Evolutionary conservation across 2,888 invertebrate species (phyloP), one percentile per base, ranked within the genome.

Genomic region (Cryptus viduatorius): DNA sequence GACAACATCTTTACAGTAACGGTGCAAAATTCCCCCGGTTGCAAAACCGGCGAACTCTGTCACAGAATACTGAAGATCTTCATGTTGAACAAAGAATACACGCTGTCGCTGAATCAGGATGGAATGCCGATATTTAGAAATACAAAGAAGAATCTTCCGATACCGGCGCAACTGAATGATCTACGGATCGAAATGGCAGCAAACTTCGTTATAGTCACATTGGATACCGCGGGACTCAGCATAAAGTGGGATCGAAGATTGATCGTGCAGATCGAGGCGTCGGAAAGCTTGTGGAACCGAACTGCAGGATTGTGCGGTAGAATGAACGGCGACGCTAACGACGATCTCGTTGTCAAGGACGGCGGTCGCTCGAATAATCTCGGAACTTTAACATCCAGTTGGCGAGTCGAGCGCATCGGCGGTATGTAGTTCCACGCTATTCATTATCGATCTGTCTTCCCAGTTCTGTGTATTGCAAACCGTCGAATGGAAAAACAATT

Each of bases 291-390:
- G 48, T 98, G 97, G 97, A 97, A 97, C 90, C 96, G 96, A 89
- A 97, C 97, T 0, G 96, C 96, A 84, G 98, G 98, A 77, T 94
- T 98, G 0, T 98, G 98, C 91, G 98, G 98, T 0, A 95, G 94
- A 0, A 94, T 97, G 87, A 97, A 98, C 92, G 97, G 97, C 0
- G 95, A 96, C 89, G 93, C 94, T 4, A 94, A 94, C 7, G 97
- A 97, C 90, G 98, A 98, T 92, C 67, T 71, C 56, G 94, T 97
- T 86, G 92, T 94, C 46, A 95, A 95, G 0, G 96, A 96, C 46
- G 96, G 96, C 0, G 94, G 92, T 0, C 89, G 94, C 5, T 93
- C 94, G 0, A 61, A 94, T 89, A 89, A 89, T 82, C 94, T 95
- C 29, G 90, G 94, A 0, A 94, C 95, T 0, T 93, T 96, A 76